Evolutionary conservation across 92 coral and sea anemone species (phyloP).

Genomic region (Porites lobata): DNA sequence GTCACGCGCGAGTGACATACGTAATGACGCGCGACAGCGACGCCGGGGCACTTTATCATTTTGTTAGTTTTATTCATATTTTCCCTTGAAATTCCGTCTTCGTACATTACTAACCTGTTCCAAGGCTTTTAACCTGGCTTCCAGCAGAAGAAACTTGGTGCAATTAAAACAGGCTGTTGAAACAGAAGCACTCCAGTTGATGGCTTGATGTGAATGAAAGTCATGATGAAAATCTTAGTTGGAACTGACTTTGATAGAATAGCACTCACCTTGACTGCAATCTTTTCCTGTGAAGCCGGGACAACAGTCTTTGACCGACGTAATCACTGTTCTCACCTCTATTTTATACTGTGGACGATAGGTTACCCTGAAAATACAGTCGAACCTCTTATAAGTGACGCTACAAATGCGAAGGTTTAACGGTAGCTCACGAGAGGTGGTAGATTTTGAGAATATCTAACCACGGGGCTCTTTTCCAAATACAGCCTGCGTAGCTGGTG

Average conservation of each 20-base stretch:
- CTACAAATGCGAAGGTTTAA: too few relatives aligned
- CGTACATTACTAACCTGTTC: constrained; percentile 62
- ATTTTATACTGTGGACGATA: constrained; percentile 78
- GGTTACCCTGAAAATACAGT: constrained; percentile 47
- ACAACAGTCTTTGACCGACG: constrained; percentile 84
- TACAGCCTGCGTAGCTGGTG: too few relatives aligned
- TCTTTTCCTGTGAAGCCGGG: constrained; percentile 86
- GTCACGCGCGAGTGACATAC: too few relatives aligned
- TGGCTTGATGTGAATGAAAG: too few relatives aligned
- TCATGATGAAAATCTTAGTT: not conserved
- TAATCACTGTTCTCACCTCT: constrained; percentile 72
- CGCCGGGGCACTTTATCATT: too few relatives aligned
- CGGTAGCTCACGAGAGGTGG: too few relatives aligned
- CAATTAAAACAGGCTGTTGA: constrained; percentile 85
- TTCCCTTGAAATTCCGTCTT: not conserved
- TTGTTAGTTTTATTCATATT: not conserved
- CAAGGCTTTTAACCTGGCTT: constrained; percentile 59
- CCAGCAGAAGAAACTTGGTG: constrained; percentile 60
- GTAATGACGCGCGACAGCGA: too few relatives aligned
- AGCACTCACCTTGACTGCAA: constrained; percentile 55
- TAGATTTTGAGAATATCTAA: too few relatives aligned
- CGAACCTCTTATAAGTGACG: too few relatives aligned
- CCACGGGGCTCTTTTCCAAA: too few relatives aligned
- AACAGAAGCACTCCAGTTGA: not conserved
- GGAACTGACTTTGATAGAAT: not conserved